Conservation (phyloP, 2,888 invertebrate genomes). For the Tachina grossa region DNA sequence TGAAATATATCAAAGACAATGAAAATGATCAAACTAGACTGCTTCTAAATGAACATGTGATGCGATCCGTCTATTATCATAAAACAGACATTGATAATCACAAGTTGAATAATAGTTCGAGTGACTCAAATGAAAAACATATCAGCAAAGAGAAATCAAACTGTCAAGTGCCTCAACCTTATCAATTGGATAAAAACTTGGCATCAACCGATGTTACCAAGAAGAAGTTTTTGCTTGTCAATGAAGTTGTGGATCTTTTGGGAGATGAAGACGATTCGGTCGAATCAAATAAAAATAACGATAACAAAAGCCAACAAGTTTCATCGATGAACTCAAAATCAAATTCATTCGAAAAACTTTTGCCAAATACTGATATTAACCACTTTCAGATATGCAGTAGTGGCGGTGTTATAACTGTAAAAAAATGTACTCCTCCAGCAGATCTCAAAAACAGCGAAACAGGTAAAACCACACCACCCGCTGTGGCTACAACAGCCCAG, state of each 20-base stretch:
- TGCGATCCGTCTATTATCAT: slow-evolving; percentile 77
- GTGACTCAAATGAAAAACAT: neutral
- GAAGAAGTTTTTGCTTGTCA: slow-evolving; percentile 22
- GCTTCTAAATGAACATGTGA: slow-evolving; percentile 75
- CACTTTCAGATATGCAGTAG: slow-evolving; percentile 33
- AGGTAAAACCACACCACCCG: neutral
- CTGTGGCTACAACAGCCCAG: neutral
- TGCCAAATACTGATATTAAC: slow-evolving; percentile 23
- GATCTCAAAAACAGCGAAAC: slow-evolving; percentile 7
- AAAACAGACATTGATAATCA: slow-evolving; percentile 68
- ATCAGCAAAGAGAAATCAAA: neutral
- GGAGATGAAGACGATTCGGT: slow-evolving; percentile 42
- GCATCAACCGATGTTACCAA: neutral
- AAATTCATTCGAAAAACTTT: slow-evolving; percentile 14
- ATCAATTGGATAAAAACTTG: neutral
- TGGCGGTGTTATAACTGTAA: slow-evolving; percentile 56
- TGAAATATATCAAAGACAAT: slow-evolving; percentile 66
- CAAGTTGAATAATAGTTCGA: slow-evolving; percentile 10
- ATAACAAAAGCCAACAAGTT: slow-evolving; percentile 15
- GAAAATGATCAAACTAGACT: slow-evolving; percentile 75
- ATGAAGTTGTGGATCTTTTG: slow-evolving; percentile 59
- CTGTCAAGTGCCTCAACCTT: neutral
- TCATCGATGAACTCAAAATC: slow-evolving; percentile 37
- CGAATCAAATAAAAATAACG: neutral
- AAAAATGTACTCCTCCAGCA: slow-evolving; percentile 29